Evolutionary conservation across 1,140 invertebrate genomes (phyloP), one percentile per base, ranked within the genome.

Genomic region (Drosophila malerkotliana): DNA sequence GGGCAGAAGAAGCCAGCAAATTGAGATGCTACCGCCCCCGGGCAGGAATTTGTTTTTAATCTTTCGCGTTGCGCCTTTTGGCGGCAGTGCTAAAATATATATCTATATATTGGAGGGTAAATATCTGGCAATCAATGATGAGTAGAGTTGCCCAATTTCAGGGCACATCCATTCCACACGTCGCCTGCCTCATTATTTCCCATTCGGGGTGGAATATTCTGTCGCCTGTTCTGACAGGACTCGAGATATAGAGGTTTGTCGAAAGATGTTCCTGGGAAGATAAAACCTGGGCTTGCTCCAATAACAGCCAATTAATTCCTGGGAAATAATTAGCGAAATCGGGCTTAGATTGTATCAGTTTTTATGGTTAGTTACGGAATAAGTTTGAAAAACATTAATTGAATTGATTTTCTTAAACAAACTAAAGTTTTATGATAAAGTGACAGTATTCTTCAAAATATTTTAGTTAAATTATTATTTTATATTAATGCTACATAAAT

Each of bases 1-100:
- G 59, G 26, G 41, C 56, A 52, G 64, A 77, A 41, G 79, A 87
- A 87, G 78, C 82, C 82, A 68, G 82, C 83, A 88, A 88, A 88
- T 88, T 88, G 83, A 88, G 83, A 89, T 88, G 83, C 79, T 79
- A 45, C 53, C 60, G 57, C 55, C 59, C 44, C 60, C 68, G 51
- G 68, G 34, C 30, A 30, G 57, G 54, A 88, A 87, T 88, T 79
- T 88, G 79, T 88, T 88, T 88, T 82, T 88, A 83, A 88, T 82
- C 82, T 85, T 81, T 51, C 59, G 64, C 59, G 64, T 63, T 82
- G 69, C 66, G 78, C 83, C 82, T 85, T 81, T 85, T 81, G 66
- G 24, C 73, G 63, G 63, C 41, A n/a, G 10, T 37, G 34, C 34
- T 12, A 37, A 37, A 37, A 37, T 37, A 37, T 37, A 37, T 12